Conservation (phyloP, 1,140 invertebrate genomes). For the Saccostrea glomerata region DNA sequence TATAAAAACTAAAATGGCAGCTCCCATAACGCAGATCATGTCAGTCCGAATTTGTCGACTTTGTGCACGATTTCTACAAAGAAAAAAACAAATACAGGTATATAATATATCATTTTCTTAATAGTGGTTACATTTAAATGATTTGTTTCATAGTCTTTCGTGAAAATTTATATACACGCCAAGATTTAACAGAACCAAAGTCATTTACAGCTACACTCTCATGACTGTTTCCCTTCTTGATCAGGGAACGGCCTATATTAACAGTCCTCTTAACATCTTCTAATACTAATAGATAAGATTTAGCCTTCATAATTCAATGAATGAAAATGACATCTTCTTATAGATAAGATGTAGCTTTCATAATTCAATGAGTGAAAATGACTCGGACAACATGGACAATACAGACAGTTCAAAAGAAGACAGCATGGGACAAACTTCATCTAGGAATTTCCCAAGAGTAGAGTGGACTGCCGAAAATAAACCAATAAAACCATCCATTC, state of each 20-base stretch:
- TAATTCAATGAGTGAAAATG: not conserved
- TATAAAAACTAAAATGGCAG: not conserved
- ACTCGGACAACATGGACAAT: not conserved
- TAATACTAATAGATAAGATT: not conserved
- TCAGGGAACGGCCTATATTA: too few relatives aligned
- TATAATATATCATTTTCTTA: too few relatives aligned
- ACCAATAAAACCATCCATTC: not conserved
- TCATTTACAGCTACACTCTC: too few relatives aligned
- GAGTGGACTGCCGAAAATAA: not conserved
- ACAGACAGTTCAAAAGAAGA: not conserved
- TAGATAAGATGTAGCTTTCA: not conserved
- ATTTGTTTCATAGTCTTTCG: too few relatives aligned
- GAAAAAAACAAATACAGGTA: not conserved
- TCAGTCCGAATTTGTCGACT: slow-evolving; percentile 9
- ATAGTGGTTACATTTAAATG: too few relatives aligned
- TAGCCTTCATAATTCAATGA: not conserved
- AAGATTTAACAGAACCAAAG: too few relatives aligned
- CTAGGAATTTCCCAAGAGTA: not conserved
- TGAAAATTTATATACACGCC: not conserved
- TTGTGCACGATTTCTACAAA: not conserved
- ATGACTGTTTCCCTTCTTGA: too few relatives aligned
- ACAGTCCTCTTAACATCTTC: too few relatives aligned
- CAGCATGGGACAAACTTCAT: not conserved
- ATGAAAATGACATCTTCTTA: not conserved
- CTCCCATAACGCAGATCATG: not conserved